phyloP scores from a whole-genome alignment of 2,797 vertebrate species.

The Chelonia mydas region DNA sequence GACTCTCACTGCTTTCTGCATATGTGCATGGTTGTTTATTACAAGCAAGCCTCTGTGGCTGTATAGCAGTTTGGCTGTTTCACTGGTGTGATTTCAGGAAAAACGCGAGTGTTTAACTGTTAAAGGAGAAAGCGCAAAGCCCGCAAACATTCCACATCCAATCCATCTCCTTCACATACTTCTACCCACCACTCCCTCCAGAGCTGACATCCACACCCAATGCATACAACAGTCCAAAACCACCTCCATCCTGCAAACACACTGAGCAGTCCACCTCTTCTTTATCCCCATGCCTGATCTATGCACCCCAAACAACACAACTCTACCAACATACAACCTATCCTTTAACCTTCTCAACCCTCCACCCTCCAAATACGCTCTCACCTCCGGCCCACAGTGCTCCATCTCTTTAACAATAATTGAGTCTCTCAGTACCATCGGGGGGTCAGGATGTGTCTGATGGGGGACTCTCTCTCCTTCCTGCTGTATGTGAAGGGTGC shows the following conservation, averaged over 20 bases:
- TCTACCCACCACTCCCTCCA: background rate
- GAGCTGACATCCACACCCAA: background rate
- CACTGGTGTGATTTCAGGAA: background rate
- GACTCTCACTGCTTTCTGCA: fast-evolving
- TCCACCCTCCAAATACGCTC: background rate
- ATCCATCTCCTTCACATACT: fast-evolving
- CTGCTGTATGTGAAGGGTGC: fast-evolving
- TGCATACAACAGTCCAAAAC: background rate
- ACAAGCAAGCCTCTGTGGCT: background rate
- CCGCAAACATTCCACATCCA: background rate
- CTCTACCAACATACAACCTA: background rate
- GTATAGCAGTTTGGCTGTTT: background rate
- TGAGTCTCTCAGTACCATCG: background rate
- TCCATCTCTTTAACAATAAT: background rate
- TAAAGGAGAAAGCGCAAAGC: background rate
- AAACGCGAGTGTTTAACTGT: background rate
- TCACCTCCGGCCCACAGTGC: background rate
- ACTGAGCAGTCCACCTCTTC: background rate
- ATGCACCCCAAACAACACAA: fast-evolving
- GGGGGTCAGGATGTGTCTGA: background rate
- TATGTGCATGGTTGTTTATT: background rate
- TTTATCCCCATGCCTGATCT: background rate
- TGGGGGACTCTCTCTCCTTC: background rate
- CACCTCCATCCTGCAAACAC: background rate
- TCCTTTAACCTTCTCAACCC: background rate